Base-by-base conservation (phyloP, 2,797 vertebrate genomes). In the Furcifer pardalis region DNA sequence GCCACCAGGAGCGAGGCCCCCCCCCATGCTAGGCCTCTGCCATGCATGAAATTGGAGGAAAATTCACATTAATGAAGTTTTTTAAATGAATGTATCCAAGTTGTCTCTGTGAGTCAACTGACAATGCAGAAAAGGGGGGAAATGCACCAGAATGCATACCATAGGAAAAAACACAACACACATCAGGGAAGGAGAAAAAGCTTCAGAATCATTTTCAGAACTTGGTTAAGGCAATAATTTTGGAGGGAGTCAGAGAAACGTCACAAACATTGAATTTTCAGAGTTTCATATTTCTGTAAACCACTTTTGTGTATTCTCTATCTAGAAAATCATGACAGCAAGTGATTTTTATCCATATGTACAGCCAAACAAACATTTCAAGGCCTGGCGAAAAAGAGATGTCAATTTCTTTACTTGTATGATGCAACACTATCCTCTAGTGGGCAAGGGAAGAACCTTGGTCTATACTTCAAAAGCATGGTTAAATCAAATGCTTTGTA, bases 351-450 rank as follows among this genome's bases (percentile, higher is more conserved):
- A 68, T 68, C 32, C 1, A 40, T 46, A 4, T 25, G 27, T 60
- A 60, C 63, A 40, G 40, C 30, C 25, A 42, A 12, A 52, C 35
- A 82, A 15, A 12, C 6, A 32, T 25, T 35, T 68, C 23, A n/a
- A 84, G 5, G 42, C 1, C 7, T 42, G 30, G 52, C 71, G 56
- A 83, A 21, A 25, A 62, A 62, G 40, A 71, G 23, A 80, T 76
- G 42, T 0, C 8, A 6, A 27, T 9, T 13, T 63, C 8, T 27
- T 32, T 7, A 6, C 0, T 25, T 6, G 30, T 2, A 19, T 75
- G 85, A 86, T 27, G 68, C 86, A 83, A 88, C 83, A 90, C 87
- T 89, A 88, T 93, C 94, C 92, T 86, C 94, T 94, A 93, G 94
- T 91, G 94, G 92, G 56, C 83, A 73, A 30, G 1, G 30, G 19